phyloP scores from a whole-genome alignment of 2,113 vertebrate species.

The Ellobius talpinus region DNA sequence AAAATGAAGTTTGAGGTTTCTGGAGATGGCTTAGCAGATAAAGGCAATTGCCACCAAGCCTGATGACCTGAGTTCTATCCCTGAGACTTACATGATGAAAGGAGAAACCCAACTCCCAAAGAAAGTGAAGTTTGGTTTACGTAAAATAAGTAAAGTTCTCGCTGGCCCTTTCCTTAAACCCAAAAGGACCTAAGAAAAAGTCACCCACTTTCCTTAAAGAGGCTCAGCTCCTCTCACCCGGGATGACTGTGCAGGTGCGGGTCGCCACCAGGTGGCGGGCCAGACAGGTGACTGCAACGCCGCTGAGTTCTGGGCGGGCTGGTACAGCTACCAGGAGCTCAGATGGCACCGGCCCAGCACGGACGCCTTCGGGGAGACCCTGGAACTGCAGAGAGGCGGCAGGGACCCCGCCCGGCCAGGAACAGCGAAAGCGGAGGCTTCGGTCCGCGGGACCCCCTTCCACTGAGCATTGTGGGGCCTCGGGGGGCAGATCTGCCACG shows the following conservation, averaged over 20 bases:
- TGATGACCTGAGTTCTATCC: not conserved
- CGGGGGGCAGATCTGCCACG: slow-evolving; percentile 59
- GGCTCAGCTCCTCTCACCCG: slow-evolving; percentile 60
- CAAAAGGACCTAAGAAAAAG: not conserved
- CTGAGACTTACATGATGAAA: not conserved
- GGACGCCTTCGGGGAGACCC: slow-evolving; percentile 73
- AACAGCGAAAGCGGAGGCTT: slow-evolving; percentile 78
- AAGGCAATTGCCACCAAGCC: not conserved
- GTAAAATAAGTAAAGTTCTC: not conserved
- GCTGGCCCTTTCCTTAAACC: no score
- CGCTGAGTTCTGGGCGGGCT: slow-evolving; percentile 68
- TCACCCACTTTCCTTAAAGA: not conserved
- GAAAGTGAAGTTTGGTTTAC: not conserved
- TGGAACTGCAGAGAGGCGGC: slow-evolving; percentile 74
- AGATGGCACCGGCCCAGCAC: not conserved
- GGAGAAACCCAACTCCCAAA: not conserved
- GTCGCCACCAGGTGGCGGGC: slow-evolving; percentile 78
- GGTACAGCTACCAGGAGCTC: slow-evolving; percentile 41
- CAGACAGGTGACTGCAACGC: slow-evolving; percentile 72
- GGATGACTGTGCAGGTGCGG: slow-evolving; percentile 75
- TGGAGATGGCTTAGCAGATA: not conserved
- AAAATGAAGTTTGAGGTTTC: not conserved
- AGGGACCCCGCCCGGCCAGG: slow-evolving; percentile 80
- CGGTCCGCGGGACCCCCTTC: slow-evolving; percentile 65
- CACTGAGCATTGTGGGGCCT: slow-evolving; percentile 76